phyloP scores from a whole-genome alignment of 2,113 vertebrate genomes.

The Acanthisitta chloris region DNA sequence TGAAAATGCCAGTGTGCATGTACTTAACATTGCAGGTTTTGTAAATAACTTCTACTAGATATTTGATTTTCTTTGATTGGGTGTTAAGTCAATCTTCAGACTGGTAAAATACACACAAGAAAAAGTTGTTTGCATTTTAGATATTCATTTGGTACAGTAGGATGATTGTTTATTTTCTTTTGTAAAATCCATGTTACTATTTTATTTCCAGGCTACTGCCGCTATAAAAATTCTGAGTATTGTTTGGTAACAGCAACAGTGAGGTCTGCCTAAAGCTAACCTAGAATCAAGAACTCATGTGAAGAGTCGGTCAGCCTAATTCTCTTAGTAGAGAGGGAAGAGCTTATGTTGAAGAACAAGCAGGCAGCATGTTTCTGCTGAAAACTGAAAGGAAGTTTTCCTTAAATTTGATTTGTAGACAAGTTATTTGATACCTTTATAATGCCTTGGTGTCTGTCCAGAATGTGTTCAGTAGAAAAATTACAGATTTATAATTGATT shows the following conservation, averaged over 20 bases:
- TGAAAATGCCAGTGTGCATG: neutral
- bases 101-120: neutral
- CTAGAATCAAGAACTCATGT: neutral
- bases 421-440: neutral
- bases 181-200: neutral
- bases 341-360: neutral
- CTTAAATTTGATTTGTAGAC: neutral
- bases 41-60: neutral
- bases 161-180: neutral
- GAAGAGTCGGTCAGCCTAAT: neutral
- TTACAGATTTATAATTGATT: neutral
- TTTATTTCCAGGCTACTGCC: neutral
- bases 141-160: neutral
- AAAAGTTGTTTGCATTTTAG: neutral
- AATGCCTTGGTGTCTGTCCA: neutral
- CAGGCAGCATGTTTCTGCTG: neutral
- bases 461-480: neutral
- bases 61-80: neutral
- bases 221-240: neutral
- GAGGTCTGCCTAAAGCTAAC: constrained; percentile 1
- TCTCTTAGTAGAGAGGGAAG: neutral
- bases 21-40: neutral
- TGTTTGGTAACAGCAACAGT: neutral
- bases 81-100: neutral
- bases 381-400: neutral